Conservation (phyloP, 92 coral and sea anemone species). For the Porites divaricata region DNA sequence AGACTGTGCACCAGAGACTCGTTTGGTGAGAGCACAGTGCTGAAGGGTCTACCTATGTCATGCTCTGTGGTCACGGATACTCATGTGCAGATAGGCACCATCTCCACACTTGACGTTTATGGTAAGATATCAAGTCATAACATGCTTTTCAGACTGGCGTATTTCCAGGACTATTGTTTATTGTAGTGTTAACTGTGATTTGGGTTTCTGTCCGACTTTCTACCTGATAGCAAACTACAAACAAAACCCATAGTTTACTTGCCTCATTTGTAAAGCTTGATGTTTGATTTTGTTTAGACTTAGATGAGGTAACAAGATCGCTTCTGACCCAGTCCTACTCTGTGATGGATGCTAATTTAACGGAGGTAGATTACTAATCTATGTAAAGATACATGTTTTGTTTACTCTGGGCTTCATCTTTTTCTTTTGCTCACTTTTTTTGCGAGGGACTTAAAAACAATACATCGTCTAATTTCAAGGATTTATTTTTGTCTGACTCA, state of each 20-base stretch:
- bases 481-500: no score
- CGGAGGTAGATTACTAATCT: constrained; percentile 71
- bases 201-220: no score
- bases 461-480: no score
- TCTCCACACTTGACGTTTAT: constrained; percentile 85
- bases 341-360: constrained; percentile 82
- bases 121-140: constrained; percentile 46
- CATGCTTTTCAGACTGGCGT: background rate
- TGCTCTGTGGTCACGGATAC: constrained; percentile 86
- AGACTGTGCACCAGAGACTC: constrained; percentile 93
- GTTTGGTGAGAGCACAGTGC: constrained; percentile 95
- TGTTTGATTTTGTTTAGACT: constrained; percentile 46
- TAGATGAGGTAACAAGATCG: constrained; percentile 94
- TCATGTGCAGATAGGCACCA: constrained; percentile 87
- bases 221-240: no score
- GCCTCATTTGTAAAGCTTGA: background rate
- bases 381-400: no score
- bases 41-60: constrained; percentile 78
- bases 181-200: no score
- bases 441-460: no score
- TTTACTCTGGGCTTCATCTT: no score
- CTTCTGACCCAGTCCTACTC: constrained; percentile 92
- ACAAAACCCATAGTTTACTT: no score
- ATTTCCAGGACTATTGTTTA: no score
- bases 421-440: background rate